Percentiles rank a stretch among this genome's conserved stretches.
Conservation (phyloP, 2,888 invertebrate genomes). For the Tetragonisca angustula region DNA sequence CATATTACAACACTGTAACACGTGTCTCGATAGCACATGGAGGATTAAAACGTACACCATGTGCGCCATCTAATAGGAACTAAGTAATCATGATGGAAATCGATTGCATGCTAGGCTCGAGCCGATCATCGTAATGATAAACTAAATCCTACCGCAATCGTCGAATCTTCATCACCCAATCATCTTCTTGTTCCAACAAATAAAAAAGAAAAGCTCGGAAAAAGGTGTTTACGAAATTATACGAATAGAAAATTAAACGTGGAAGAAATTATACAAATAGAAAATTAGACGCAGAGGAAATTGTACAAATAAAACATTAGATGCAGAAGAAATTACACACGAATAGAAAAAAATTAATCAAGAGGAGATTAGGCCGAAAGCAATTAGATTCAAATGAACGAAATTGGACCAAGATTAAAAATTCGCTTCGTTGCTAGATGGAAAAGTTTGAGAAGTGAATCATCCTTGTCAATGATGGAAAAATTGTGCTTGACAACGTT, state of each 20-base stretch:
- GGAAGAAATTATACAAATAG: not conserved
- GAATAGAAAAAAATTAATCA: too few relatives aligned
- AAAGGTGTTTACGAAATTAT: not conserved
- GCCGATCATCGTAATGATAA: not conserved
- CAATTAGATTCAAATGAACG: not conserved
- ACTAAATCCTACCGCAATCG: not conserved
- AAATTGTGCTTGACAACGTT: not conserved
- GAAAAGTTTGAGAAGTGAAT: conserved; percentile 5
- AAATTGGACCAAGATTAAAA: not conserved
- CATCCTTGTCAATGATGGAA: not conserved
- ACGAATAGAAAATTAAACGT: not conserved
- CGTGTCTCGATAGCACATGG: conserved; percentile 17
- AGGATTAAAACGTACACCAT: not conserved
- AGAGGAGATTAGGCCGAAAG: not conserved
- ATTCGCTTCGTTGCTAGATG: not conserved
- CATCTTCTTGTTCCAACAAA: not conserved
- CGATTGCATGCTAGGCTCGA: not conserved
- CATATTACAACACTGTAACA: not conserved
- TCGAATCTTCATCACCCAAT: not conserved
- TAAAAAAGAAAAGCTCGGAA: not conserved
- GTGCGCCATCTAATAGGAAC: conserved; percentile 31
- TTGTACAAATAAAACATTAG: not conserved
- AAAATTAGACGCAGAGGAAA: not conserved
- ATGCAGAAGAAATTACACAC: too few relatives aligned
- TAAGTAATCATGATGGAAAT: conserved; percentile 9